Percentiles rank a stretch among this genome's conserved stretches.
These are phyloP conservation scores for Clarias platycephalus DNA, from an alignment of 2,797 vertebrate genomes.

Conservation along the genomic window DNA sequence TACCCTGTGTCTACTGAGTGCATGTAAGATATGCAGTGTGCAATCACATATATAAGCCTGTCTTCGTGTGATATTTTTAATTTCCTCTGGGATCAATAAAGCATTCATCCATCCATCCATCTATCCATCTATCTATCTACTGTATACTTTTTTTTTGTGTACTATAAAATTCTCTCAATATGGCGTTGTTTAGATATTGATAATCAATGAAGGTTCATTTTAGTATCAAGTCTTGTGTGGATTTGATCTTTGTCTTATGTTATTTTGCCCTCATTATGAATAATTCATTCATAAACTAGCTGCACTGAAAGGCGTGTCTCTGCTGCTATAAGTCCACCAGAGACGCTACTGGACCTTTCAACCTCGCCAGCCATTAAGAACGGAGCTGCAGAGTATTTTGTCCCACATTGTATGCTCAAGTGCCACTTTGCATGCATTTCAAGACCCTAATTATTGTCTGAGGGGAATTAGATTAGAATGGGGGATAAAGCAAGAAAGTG, in stretches of 20 bases:
- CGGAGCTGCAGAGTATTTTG: slow-evolving; percentile 26
- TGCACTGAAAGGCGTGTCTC: not conserved
- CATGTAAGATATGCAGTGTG: no score
- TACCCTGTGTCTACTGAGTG: no score
- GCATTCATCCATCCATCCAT: no score
- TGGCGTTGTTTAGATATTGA: not conserved
- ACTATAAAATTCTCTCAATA: not conserved
- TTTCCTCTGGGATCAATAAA: no score
- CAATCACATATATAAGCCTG: no score
- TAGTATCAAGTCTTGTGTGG: not conserved
- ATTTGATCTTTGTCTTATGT: not conserved
- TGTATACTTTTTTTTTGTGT: no score
- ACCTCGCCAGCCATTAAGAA: slow-evolving; percentile 17
- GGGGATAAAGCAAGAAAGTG: not conserved
- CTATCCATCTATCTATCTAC: no score
- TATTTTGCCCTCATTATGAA: slow-evolving; percentile 3
- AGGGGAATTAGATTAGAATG: slow-evolving; percentile 23
- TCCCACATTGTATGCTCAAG: slow-evolving; percentile 34
- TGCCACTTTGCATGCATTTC: slow-evolving; percentile 30
- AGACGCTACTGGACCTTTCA: slow-evolving; percentile 20
- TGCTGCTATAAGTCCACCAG: slow-evolving; percentile 20
- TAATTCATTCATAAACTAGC: slow-evolving; percentile 8
- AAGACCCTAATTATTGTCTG: slow-evolving; percentile 40
- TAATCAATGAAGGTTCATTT: not conserved
- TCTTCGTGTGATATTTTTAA: no score